Percentiles rank a stretch among this genome's conserved stretches.
These are phyloP conservation scores for Halictus quadricinctus DNA, from an alignment of 2,888 invertebrate genomes.

Conservation along the genomic window DNA sequence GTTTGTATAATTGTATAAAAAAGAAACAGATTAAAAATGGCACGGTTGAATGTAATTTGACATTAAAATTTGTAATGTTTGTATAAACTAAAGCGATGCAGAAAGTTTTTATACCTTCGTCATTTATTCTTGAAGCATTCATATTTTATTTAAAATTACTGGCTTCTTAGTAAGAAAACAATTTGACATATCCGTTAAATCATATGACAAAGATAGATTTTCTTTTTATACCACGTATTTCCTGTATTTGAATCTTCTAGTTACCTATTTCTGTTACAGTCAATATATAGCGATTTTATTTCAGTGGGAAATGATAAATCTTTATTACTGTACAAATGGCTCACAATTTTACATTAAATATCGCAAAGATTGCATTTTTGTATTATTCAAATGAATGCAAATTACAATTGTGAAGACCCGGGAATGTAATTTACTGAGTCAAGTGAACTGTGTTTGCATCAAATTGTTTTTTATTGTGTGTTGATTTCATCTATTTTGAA, in stretches of 20 bases:
- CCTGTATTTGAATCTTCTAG: slow-evolving; percentile 18
- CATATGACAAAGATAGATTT: slow-evolving; percentile 7
- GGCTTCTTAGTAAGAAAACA: slow-evolving; percentile 20
- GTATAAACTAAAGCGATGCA: slow-evolving; percentile 7
- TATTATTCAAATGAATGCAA: slow-evolving; percentile 6
- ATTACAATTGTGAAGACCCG: not conserved
- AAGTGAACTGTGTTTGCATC: not conserved
- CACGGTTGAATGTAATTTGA: slow-evolving; percentile 36
- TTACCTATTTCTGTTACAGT: slow-evolving; percentile 16
- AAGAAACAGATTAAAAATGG: slow-evolving; percentile 14
- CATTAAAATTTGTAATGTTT: slow-evolving; percentile 35
- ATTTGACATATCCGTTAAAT: not conserved
- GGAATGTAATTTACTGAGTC: not conserved
- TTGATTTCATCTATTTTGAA: slow-evolving; percentile 24
- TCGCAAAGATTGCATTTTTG: slow-evolving; percentile 19
- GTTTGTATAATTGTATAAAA: not conserved
- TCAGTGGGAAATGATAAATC: slow-evolving; percentile 18
- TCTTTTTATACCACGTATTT: slow-evolving; percentile 6
- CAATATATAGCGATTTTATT: slow-evolving; percentile 7
- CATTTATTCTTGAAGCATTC: slow-evolving; percentile 13
- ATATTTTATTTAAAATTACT: slow-evolving; percentile 22
- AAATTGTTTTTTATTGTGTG: slow-evolving; percentile 26
- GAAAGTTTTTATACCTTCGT: slow-evolving; percentile 25
- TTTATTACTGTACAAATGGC: not conserved
- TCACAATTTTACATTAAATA: slow-evolving; percentile 14